Conservation (phyloP, 1,140 invertebrate species). For the Glomeris maerens region DNA sequence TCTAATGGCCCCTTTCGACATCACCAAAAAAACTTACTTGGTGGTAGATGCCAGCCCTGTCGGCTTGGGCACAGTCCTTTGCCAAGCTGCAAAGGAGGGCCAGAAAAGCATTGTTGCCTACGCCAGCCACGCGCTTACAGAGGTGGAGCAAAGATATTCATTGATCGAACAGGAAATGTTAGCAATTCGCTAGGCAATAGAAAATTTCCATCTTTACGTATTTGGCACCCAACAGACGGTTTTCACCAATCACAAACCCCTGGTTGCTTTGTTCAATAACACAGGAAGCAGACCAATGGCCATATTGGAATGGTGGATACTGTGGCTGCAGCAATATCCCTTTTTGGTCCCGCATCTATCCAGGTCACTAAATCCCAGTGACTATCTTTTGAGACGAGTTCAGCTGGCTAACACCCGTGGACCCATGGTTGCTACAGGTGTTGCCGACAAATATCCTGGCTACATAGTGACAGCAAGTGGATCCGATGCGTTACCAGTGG, state of each 20-base stretch:
- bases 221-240: too few relatives aligned
- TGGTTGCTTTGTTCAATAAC: slow-evolving; percentile 21
- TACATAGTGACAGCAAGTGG: background rate
- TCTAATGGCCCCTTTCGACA: too few relatives aligned
- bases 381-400: too few relatives aligned
- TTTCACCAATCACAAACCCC: slow-evolving; percentile 29
- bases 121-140: slow-evolving; percentile 27
- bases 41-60: too few relatives aligned
- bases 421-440: background rate
- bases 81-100: slow-evolving; percentile 12
- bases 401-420: too few relatives aligned
- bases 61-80: slow-evolving; percentile 19
- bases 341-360: too few relatives aligned
- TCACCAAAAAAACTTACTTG: too few relatives aligned
- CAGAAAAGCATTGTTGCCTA: too few relatives aligned
- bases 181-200: slow-evolving; percentile 20
- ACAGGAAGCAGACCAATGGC: slow-evolving; percentile 13
- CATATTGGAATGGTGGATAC: slow-evolving; percentile 18
- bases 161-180: slow-evolving; percentile 32
- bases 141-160: slow-evolving; percentile 27
- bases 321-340: slow-evolving; percentile 18
- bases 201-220: too few relatives aligned
- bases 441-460: background rate
- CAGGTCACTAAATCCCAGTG: too few relatives aligned
- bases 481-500: too few relatives aligned